Evolutionary conservation across 2,113 vertebrate species (phyloP).

Genomic region (Semnornis frantzii): DNA sequence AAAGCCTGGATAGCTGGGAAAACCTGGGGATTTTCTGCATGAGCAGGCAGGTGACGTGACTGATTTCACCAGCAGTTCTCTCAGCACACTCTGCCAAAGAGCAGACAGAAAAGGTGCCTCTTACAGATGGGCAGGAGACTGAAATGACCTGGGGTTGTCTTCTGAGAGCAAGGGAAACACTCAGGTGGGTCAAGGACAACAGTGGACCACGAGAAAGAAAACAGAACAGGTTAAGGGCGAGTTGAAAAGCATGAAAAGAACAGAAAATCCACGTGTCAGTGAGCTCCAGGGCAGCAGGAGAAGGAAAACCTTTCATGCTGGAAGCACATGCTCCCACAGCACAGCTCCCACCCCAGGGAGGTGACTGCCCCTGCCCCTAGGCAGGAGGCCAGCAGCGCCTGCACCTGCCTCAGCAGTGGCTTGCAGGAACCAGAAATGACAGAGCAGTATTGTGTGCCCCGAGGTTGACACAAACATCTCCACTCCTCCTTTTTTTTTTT

Average conservation of each 20-base stretch:
- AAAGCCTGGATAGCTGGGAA: neutral
- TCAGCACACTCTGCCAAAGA: neutral
- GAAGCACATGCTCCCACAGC: neutral
- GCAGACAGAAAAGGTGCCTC: neutral
- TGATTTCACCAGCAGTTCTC: neutral
- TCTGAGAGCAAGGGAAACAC: neutral
- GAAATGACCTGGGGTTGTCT: accelerated
- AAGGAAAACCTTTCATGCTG: neutral
- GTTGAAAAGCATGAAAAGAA: neutral
- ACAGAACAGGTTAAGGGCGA: neutral
- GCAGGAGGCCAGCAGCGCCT: neutral
- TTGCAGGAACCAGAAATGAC: neutral
- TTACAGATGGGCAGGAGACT: neutral
- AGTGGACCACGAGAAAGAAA: neutral
- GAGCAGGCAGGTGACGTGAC: neutral
- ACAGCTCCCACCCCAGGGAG: neutral
- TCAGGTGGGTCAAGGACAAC: neutral
- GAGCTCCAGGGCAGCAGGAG: neutral
- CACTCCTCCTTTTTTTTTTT: neutral
- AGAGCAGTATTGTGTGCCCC: neutral
- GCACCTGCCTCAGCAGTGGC: accelerated
- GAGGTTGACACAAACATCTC: neutral
- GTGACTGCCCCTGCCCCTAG: neutral
- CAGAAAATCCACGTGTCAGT: accelerated
- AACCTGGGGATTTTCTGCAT: neutral